A percentile compares a stretch with the other conserved stretches of the same genome.
phyloP scores from a whole-genome alignment of 2,888 invertebrate species.

The Automeris io region DNA sequence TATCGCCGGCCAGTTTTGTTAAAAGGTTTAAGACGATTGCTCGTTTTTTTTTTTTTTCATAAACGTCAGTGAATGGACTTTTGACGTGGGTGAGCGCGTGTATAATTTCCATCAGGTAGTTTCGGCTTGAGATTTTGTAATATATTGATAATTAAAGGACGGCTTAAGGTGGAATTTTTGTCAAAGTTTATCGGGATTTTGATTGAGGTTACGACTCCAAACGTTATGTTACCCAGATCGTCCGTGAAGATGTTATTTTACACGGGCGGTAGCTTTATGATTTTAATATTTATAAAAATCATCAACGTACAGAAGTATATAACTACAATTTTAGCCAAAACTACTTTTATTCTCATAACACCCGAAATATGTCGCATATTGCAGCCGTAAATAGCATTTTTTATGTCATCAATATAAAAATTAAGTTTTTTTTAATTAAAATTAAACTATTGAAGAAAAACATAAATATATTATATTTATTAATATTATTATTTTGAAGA shows the following conservation, averaged over 20 bases:
- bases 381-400: too few species aligned
- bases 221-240: slow-evolving; percentile 26
- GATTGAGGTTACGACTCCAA: slow-evolving; percentile 70
- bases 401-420: too few species aligned
- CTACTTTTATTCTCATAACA: too few species aligned
- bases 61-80: slow-evolving; percentile 59
- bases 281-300: slow-evolving; percentile 35
- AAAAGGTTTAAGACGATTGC: slow-evolving; percentile 65
- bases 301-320: too few species aligned
- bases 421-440: too few species aligned
- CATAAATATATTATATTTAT: too few species aligned
- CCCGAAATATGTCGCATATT: too few species aligned
- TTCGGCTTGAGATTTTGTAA: slow-evolving; percentile 59
- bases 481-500: too few species aligned
- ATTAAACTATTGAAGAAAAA: too few species aligned
- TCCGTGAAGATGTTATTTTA: slow-evolving; percentile 42
- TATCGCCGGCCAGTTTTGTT: slow-evolving; percentile 73
- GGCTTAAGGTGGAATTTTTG: slow-evolving; percentile 75
- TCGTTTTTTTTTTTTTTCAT: slow-evolving; percentile 51
- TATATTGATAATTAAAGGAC: slow-evolving; percentile 76
- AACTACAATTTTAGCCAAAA: too few species aligned
- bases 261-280: slow-evolving; percentile 68
- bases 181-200: slow-evolving; percentile 73
- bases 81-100: slow-evolving; percentile 75
- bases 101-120: slow-evolving; percentile 76